A percentile compares a stretch with the other conserved stretches of the same genome.
These are phyloP conservation scores for Dermochelys coriacea DNA, from an alignment of 2,797 vertebrate species.

Conservation along the genomic window DNA sequence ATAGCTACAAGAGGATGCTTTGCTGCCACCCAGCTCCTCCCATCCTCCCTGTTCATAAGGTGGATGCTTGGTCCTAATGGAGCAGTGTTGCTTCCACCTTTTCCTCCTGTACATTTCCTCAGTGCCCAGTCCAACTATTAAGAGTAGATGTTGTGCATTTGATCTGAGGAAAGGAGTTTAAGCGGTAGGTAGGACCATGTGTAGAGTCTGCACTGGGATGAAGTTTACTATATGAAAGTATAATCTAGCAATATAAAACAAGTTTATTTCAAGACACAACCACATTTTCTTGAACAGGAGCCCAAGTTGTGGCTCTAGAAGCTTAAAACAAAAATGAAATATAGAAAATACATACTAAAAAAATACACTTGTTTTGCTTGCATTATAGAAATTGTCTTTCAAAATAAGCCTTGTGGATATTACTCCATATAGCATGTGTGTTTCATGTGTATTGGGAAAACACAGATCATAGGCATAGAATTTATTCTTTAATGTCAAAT, in stretches of 20 bases:
- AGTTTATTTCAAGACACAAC: neutral
- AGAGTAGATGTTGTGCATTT: neutral
- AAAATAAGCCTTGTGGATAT: neutral
- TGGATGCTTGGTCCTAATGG: neutral
- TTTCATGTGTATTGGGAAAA: rapidly evolving
- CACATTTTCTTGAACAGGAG: rapidly evolving
- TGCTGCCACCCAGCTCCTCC: neutral
- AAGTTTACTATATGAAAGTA: neutral
- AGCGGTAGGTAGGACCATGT: neutral
- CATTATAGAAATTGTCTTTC: neutral
- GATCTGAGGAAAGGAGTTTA: neutral
- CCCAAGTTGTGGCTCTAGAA: neutral
- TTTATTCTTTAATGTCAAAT: rapidly evolving
- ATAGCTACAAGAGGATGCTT: neutral
- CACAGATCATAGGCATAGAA: neutral
- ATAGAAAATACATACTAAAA: neutral
- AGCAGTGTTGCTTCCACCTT: neutral
- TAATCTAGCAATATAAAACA: neutral
- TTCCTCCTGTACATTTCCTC: neutral
- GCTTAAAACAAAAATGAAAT: neutral
- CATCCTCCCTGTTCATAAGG: neutral
- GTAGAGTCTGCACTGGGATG: neutral
- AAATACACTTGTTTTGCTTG: neutral
- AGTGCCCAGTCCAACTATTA: neutral
- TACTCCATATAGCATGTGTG: neutral